A percentile compares a stretch with the other conserved stretches of the same genome.
phyloP scores from a whole-genome alignment of 2,113 vertebrate species.

The Hemiprocne comata region DNA sequence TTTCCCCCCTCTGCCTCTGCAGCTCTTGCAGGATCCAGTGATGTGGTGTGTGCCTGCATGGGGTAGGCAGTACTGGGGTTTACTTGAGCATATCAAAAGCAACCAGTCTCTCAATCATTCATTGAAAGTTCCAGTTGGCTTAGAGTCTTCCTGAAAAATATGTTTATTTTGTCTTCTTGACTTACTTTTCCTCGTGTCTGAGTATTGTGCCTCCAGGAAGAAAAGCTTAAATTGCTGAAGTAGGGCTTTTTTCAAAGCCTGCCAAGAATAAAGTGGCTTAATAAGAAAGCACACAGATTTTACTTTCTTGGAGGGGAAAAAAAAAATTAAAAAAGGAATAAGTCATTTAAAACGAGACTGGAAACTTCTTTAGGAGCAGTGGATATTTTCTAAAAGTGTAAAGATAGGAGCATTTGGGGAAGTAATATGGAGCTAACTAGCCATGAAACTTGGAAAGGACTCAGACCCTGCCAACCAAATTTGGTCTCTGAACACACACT shows the following conservation, averaged over 20 bases:
- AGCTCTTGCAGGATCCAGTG: neutral
- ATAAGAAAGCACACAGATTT: constrained; percentile 67
- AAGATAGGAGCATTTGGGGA: neutral
- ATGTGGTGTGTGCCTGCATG: neutral
- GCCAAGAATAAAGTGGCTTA: constrained; percentile 79
- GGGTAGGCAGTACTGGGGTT: neutral
- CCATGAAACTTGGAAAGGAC: neutral
- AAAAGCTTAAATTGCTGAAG: constrained; percentile 75
- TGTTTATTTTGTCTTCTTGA: constrained; percentile 85
- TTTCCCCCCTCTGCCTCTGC: neutral
- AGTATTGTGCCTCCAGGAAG: constrained; percentile 81
- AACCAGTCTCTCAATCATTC: constrained; percentile 40
- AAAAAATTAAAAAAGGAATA: neutral
- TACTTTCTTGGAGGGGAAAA: constrained; percentile 22
- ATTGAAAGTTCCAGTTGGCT: constrained; percentile 69
- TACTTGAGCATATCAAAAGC: constrained; percentile 51
- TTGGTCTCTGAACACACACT: neutral
- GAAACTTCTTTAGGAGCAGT: constrained; percentile 26
- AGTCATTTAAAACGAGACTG: constrained; percentile 18
- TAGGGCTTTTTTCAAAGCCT: constrained; percentile 65
- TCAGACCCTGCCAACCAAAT: neutral
- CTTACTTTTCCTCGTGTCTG: constrained; percentile 80
- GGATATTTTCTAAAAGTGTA: neutral
- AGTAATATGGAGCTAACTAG: neutral
- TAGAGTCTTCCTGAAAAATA: constrained; percentile 64